Evolutionary conservation across 2,888 invertebrate genomes (phyloP).

Genomic region (Meta bourneti): DNA sequence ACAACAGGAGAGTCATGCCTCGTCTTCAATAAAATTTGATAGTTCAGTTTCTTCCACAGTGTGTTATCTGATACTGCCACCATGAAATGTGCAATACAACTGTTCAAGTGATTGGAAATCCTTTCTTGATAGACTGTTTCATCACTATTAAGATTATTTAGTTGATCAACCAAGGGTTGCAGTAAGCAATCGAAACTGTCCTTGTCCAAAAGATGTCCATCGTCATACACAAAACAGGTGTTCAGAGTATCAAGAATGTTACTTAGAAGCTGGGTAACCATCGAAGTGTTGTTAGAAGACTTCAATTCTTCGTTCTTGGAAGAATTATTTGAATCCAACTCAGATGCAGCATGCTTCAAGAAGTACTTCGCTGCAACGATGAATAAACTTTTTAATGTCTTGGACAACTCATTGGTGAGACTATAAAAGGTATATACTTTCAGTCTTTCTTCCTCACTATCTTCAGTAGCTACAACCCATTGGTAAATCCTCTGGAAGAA

Average conservation of each 20-base stretch:
- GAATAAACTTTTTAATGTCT: constrained; percentile 89
- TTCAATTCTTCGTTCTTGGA: constrained; percentile 82
- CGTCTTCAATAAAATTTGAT: constrained; percentile 93
- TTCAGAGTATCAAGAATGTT: constrained; percentile 88
- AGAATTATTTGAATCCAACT: constrained; percentile 86
- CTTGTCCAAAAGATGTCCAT: constrained; percentile 90
- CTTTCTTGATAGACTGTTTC: constrained; percentile 84
- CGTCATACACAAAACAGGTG: constrained; percentile 90
- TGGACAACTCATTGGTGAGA: constrained; percentile 49
- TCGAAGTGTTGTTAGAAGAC: constrained; percentile 8
- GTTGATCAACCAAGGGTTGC: constrained; percentile 93
- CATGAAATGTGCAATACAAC: constrained; percentile 90
- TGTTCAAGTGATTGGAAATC: constrained; percentile 85
- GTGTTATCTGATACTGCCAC: constrained; percentile 91
- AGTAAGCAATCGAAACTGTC: constrained; percentile 91
- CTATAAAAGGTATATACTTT: constrained; percentile 69
- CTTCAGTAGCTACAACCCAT: constrained; percentile 60
- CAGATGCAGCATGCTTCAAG: constrained; percentile 88
- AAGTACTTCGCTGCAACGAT: constrained; percentile 92
- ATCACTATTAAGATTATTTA: constrained; percentile 81
- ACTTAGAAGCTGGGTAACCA: constrained; percentile 83
- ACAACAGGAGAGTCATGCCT: constrained; percentile 87
- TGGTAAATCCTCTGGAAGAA: constrained; percentile 84
- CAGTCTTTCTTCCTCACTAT: constrained; percentile 1
- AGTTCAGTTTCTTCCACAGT: constrained; percentile 93